Evolutionary conservation across 1,140 invertebrate species (phyloP), one percentile per base, ranked within the genome.

Genomic region (Magallana gigas): DNA sequence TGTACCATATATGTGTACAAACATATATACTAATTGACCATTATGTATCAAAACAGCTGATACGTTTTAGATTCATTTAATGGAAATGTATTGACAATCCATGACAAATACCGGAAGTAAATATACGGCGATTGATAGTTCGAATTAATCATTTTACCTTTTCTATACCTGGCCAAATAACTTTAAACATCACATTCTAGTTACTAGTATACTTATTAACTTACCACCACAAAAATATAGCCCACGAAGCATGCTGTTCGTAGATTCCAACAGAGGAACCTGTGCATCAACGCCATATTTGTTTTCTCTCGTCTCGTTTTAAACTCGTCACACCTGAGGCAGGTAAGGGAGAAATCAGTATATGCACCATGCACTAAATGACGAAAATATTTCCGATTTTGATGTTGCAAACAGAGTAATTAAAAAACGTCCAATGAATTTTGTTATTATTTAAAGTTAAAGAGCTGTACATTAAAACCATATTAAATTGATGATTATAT

Each of bases 241-340:
- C 90, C 88, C 12, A 90, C 91, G 16, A 93, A 90, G 5, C 91
- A 88, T 29, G 92, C 91, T 58, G 92, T 91, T 59, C 90, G 83
- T 11, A 93, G 86, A 82, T 91, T 90, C 91, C 92, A 93, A 82
- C 92, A 93, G 71, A 93, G 87, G 87, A 92, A 93, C n/a, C 91
- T 89, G 87, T 91, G 88, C 14, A 91, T 82, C 57, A 91, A 88
- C 89, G 91, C 90, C 92, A 92, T 92, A 85, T 92, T 92, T 85
- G 57, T 71, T 76, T 57, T 48, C 23, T 57, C 18, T 84, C 14
- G 68, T 87, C 89, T 90, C 89, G 87, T 85, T 90, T 85, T 64
- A 16, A 87, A 84, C 48, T 56, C 18, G 57, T 80, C 57, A 60
- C 80, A 88, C 89, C 87, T 88, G 85, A 80, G 81, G 81, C 68